These are phyloP conservation scores for Phymorhynchus buccinoides DNA, from an alignment of 1,140 invertebrate genomes.

Conservation along the genomic window DNA sequence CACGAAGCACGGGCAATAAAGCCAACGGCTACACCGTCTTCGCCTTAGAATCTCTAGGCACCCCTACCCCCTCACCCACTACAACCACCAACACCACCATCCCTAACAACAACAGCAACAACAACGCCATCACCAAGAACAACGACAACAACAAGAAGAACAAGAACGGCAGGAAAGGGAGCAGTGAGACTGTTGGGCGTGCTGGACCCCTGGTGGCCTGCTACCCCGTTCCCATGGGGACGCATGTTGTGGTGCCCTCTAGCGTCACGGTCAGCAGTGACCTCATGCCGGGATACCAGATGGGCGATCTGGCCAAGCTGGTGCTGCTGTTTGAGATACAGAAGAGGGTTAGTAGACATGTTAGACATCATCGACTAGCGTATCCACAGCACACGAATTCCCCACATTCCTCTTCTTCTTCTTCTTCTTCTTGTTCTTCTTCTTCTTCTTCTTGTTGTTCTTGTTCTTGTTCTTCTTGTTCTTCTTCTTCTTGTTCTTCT, in stretches of 20 bases:
- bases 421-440: too few relatives aligned
- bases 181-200: too few relatives aligned
- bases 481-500: too few relatives aligned
- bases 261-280: constrained; percentile 6
- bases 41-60: constrained; percentile 34
- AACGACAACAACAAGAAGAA: too few relatives aligned
- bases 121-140: too few relatives aligned
- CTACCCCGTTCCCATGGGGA: constrained; percentile 35
- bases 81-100: too few relatives aligned
- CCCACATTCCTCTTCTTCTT: too few relatives aligned
- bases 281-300: constrained; percentile 33
- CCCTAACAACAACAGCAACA: neutral
- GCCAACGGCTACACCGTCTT: constrained; percentile 42
- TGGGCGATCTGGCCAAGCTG: constrained; percentile 34
- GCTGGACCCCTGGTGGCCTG: constrained; percentile 34
- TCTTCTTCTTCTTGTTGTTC: too few relatives aligned
- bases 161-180: too few relatives aligned
- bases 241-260: constrained; percentile 25
- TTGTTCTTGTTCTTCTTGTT: too few relatives aligned
- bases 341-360: neutral
- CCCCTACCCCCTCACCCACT: neutral
- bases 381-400: too few relatives aligned
- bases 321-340: constrained; percentile 16
- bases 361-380: too few relatives aligned
- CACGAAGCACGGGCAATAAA: neutral